These are phyloP conservation scores for Drosophila macrothrix DNA, from an alignment of 2,888 invertebrate species.

Conservation along the genomic window DNA sequence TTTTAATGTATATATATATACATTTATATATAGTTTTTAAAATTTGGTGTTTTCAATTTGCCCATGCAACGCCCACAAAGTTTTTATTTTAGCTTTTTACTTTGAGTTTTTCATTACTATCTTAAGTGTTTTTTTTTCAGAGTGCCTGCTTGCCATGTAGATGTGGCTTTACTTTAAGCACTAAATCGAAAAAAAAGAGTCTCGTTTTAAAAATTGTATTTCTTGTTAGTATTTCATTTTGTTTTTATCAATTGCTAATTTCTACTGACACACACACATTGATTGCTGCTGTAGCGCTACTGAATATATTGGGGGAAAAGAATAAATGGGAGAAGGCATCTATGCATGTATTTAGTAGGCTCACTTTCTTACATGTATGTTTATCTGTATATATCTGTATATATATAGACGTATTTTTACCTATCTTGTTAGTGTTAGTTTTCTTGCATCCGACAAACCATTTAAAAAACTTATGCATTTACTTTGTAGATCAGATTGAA, in stretches of 20 bases:
- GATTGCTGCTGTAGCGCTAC: conserved; percentile 64
- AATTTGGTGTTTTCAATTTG: conserved; percentile 76
- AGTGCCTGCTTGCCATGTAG: conserved; percentile 66
- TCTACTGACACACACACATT: conserved; percentile 72
- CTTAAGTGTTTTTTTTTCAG: conserved; percentile 29
- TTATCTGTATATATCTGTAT: conserved; percentile 7
- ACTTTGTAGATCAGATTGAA: conserved; percentile 39
- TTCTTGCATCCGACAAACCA: conserved; percentile 28
- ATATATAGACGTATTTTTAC: conserved; percentile 12
- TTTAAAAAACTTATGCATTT: conserved; percentile 38
- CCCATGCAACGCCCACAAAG: conserved; percentile 51
- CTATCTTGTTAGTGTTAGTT: conserved; percentile 32
- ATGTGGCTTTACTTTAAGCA: conserved; percentile 64
- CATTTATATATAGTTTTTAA: conserved; percentile 57
- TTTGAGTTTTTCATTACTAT: conserved; percentile 40
- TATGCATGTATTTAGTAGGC: conserved; percentile 23
- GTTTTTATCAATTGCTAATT: conserved; percentile 36
- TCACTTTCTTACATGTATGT: conserved; percentile 28
- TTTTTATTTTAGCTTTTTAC: conserved; percentile 21
- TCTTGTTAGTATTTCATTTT: conserved; percentile 23
- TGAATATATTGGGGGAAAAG: conserved; percentile 26
- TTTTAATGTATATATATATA: conserved; percentile 45
- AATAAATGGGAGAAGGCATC: conserved; percentile 17
- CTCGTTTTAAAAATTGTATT: conserved; percentile 44
- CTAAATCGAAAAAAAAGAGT: conserved; percentile 48